A percentile compares a stretch with the other conserved stretches of the same genome.
Conservation (phyloP, 2,113 vertebrate genomes). For the Cisticola juncidis region DNA sequence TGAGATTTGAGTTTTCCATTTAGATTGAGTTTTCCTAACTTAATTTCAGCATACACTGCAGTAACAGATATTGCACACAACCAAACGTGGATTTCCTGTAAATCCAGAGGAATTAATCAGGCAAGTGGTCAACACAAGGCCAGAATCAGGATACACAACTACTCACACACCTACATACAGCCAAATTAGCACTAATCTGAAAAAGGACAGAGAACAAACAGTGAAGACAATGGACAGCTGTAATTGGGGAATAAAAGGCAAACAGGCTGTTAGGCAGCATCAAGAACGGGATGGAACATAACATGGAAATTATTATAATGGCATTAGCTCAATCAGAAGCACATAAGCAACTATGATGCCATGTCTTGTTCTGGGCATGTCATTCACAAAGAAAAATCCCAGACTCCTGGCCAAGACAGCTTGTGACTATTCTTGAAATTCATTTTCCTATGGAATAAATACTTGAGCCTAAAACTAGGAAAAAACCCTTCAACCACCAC, state of each 20-base stretch:
- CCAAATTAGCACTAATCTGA: neutral
- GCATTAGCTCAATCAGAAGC: constrained; percentile 43
- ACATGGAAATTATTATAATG: constrained; percentile 31
- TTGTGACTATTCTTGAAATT: neutral
- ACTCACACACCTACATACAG: neutral
- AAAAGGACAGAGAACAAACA: neutral
- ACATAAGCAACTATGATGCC: constrained; percentile 15
- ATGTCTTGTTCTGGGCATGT: constrained; percentile 2
- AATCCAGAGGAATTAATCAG: neutral
- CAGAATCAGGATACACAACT: neutral
- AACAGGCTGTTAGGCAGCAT: neutral
- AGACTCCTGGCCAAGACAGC: neutral
- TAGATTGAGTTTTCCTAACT: neutral
- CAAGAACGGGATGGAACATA: neutral
- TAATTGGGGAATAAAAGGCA: neutral
- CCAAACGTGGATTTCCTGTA: neutral
- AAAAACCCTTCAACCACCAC: neutral
- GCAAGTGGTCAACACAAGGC: neutral
- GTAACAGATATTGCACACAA: neutral
- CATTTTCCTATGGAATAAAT: neutral
- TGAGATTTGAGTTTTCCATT: neutral
- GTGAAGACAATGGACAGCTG: neutral
- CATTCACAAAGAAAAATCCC: constrained; percentile 12
- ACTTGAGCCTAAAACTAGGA: neutral
- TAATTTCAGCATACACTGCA: neutral